Conservation (phyloP, 2,888 invertebrate genomes). For the Lepidonotus clava region DNA sequence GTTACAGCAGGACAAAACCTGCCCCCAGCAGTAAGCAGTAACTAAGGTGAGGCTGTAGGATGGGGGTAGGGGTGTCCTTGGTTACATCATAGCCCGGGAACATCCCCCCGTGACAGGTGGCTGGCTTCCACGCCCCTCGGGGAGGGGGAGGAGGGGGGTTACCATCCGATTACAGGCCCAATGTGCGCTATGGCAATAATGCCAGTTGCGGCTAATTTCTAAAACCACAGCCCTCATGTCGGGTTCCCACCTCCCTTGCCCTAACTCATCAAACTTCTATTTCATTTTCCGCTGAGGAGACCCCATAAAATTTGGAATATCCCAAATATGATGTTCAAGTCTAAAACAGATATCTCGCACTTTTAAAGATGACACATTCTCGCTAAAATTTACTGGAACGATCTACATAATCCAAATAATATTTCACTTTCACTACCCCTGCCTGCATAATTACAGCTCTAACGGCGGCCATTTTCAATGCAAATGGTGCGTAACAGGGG, state of each 20-base stretch:
- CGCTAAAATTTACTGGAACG: too few species aligned
- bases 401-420: too few species aligned
- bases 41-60: not conserved
- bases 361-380: too few species aligned
- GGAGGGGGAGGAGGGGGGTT: not conserved
- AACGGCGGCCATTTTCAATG: not conserved
- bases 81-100: not conserved
- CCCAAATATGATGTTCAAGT: too few species aligned
- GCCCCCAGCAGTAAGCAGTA: too few species aligned
- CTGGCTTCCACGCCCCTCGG: not conserved
- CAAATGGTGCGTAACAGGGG: not conserved
- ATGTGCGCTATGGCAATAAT: conserved; percentile 29
- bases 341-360: too few species aligned
- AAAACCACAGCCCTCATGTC: not conserved
- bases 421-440: too few species aligned
- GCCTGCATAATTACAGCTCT: not conserved
- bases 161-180: not conserved
- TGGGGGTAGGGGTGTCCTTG: not conserved
- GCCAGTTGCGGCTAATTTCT: conserved; percentile 21
- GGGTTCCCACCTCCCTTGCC: not conserved
- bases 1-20: not conserved
- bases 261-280: too few species aligned
- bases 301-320: too few species aligned
- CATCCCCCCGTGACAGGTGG: conserved; percentile 7
- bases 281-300: too few species aligned